Percentiles rank a stretch among this genome's conserved stretches.
Evolutionary conservation across 2,888 invertebrate genomes (phyloP).

Genomic region (Drosophila hawaiiensis): DNA sequence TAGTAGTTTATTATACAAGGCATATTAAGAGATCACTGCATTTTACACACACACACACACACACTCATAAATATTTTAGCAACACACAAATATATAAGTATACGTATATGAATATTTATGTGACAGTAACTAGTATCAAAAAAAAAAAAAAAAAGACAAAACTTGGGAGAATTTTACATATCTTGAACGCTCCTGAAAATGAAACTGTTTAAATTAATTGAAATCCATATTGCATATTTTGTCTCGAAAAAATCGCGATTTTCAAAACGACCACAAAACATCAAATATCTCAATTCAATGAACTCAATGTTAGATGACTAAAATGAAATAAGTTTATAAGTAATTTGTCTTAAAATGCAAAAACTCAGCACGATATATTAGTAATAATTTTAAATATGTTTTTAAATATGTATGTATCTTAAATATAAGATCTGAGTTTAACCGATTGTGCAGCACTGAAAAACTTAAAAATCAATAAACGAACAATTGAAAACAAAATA

Average conservation of each 20-base stretch:
- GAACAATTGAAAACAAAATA: conserved; percentile 37
- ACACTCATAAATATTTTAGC: conserved; percentile 23
- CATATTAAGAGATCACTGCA: conserved; percentile 26
- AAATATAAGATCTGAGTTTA: conserved; percentile 45
- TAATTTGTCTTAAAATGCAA: conserved; percentile 45
- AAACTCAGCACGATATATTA: conserved; percentile 29
- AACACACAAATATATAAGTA: conserved; percentile 23
- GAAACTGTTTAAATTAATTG: conserved; percentile 24
- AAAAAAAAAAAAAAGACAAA: neutral
- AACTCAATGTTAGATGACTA: conserved; percentile 43
- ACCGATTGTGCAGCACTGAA: conserved; percentile 66
- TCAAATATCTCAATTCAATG: conserved; percentile 22
- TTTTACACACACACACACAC: conserved; percentile 34
- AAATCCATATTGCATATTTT: conserved; percentile 40
- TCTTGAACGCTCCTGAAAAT: conserved; percentile 26
- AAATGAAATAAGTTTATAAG: conserved; percentile 28
- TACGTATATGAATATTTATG: conserved; percentile 37
- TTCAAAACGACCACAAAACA: conserved; percentile 42
- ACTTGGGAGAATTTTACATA: conserved; percentile 49
- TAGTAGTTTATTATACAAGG: conserved; percentile 22
- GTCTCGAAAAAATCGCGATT: conserved; percentile 39
- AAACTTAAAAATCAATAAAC: conserved; percentile 59
- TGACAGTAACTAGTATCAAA: conserved; percentile 42
- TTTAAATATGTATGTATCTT: conserved; percentile 45
- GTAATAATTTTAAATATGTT: conserved; percentile 32